Evolutionary conservation across 2,888 invertebrate species (phyloP), one percentile per base, ranked within the genome.

Genomic region (Metacarcinus magister): DNA sequence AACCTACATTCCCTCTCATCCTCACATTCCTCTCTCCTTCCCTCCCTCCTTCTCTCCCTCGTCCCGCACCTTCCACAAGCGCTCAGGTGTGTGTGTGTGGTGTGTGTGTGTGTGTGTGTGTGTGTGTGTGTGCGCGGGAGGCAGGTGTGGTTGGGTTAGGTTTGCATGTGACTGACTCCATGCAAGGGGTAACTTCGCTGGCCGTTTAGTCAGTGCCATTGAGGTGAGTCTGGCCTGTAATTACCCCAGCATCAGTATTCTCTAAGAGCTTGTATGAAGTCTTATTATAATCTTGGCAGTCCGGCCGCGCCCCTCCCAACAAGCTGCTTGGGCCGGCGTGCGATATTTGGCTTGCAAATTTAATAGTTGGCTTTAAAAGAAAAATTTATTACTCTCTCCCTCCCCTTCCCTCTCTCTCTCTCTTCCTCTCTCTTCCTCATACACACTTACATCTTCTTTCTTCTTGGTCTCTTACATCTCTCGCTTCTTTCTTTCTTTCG

Each of bases 331-430:
- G 91, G n/a, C 43, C 39, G 23, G 43, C 16, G 91, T 91, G 91
- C 91, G 44, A 91, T 91, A 91, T 91, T 91, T 91, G 91, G 91
- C 91, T 91, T 91, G 91, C 91, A 91, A 46, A 91, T 91, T 91
- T 91, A 91, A 91, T 91, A 44, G 91, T 91, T 44, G n/a, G 91
- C 91, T 91, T 91, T 91, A 91, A 91, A 91, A 91, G 91, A 91
- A 91, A 46, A 91, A 91, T 91, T 91, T 91, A 91, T 91, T 91
- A 91, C 93, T n/a, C 39, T 5, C 90, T 32, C 44, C 44, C 39
- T 90, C 90, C 23, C 39, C 28, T 10, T 90, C 39, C 23, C 44
- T 90, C 39, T 32, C 39, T n/a, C 67, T 67, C 67, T 67, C n/a
- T 67, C 23, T n/a, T n/a, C 19, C n/a, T 23, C 23, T 67, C n/a